These are phyloP conservation scores for Mormyrops boulengeri DNA, from an alignment of 2,797 vertebrate species.

Conservation along the genomic window DNA sequence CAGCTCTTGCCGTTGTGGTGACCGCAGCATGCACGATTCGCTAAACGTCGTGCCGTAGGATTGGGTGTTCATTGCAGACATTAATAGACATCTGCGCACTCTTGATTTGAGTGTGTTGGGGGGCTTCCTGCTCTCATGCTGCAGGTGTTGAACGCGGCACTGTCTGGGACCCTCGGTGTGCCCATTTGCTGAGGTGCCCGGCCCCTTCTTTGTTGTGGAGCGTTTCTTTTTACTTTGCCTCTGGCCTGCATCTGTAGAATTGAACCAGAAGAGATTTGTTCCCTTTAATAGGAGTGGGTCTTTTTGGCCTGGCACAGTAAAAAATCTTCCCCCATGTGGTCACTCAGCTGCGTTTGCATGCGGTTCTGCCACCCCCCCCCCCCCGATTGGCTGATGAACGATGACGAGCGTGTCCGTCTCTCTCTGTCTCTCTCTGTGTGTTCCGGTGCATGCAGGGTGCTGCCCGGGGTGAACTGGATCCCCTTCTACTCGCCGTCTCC, in stretches of 20 bases:
- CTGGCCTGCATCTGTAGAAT: neutral
- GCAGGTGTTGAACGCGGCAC: neutral
- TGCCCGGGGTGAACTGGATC: slow-evolving; percentile 42
- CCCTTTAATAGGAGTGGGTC: neutral
- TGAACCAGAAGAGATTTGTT: neutral
- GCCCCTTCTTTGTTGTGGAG: neutral
- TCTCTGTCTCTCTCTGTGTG: neutral
- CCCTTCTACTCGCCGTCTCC: slow-evolving; percentile 44
- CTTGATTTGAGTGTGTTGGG: neutral
- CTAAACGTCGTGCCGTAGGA: neutral
- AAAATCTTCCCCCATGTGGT: neutral
- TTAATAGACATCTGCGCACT: neutral
- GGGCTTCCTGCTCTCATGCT: neutral
- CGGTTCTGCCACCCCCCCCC: neutral
- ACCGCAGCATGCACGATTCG: neutral
- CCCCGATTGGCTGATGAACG: neutral
- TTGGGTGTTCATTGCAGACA: neutral
- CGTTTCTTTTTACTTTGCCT: neutral
- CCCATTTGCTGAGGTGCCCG: neutral
- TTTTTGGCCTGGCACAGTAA: neutral
- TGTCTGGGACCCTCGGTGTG: neutral
- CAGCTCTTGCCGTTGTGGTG: neutral
- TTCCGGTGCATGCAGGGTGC: slow-evolving; percentile 42
- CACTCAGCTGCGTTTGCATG: neutral
- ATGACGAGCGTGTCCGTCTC: neutral